Evolutionary conservation across 2,888 invertebrate genomes (phyloP).

Genomic region (Drosophila anceps): DNA sequence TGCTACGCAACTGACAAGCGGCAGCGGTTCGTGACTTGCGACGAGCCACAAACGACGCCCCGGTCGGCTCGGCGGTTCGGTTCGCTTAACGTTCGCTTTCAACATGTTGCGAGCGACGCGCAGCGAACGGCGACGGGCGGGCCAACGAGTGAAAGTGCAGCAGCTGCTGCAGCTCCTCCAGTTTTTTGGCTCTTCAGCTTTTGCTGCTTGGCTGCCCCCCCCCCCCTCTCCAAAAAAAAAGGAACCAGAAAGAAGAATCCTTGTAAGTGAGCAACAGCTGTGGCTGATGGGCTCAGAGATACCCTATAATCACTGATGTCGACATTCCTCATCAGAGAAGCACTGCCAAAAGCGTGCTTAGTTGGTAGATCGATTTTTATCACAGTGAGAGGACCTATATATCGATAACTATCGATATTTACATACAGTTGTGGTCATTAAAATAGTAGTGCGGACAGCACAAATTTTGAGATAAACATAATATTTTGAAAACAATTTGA

Average conservation of each 20-base stretch:
- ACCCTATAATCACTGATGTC: not conserved
- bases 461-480: no score
- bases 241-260: not conserved
- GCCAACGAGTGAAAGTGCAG: constrained; percentile 40
- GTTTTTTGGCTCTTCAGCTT: constrained; percentile 21
- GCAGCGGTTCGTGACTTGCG: constrained; percentile 38
- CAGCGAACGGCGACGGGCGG: constrained; percentile 4
- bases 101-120: constrained; percentile 62
- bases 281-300: not conserved
- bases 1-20: constrained; percentile 74
- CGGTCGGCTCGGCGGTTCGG: constrained; percentile 44
- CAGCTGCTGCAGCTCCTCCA: constrained; percentile 7
- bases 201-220: constrained; percentile 11
- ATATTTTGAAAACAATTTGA: no score
- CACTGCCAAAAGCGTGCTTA: not conserved
- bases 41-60: constrained; percentile 32
- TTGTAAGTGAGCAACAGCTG: not conserved
- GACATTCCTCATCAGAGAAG: not conserved
- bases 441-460: no score
- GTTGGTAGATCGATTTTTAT: not conserved
- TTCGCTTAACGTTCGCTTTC: constrained; percentile 38
- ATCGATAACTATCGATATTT: constrained; percentile 2
- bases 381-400: not conserved
- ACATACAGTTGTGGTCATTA: no score
- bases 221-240: no score